These are phyloP conservation scores for Napeogenes sylphis DNA, from an alignment of 2,888 invertebrate species.

Conservation along the genomic window DNA sequence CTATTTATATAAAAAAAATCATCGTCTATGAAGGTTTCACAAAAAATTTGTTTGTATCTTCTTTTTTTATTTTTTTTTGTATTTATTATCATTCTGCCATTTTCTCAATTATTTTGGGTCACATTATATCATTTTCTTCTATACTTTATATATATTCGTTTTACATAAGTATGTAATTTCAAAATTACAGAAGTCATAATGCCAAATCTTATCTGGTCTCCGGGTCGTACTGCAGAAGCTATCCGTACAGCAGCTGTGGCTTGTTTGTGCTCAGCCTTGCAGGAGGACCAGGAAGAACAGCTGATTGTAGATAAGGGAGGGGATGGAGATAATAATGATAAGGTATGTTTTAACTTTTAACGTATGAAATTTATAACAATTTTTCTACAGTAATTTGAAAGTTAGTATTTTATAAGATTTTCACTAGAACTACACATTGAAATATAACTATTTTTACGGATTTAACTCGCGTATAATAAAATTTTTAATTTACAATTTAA, in stretches of 20 bases:
- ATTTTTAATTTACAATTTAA: too few relatives aligned
- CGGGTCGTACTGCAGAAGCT: constrained; percentile 87
- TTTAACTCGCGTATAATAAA: too few relatives aligned
- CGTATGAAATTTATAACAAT: neutral
- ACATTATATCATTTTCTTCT: too few relatives aligned
- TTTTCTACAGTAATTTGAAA: neutral
- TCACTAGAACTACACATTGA: too few relatives aligned
- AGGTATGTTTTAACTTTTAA: constrained; percentile 36
- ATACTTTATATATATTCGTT: neutral
- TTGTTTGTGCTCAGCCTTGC: constrained; percentile 82
- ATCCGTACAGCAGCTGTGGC: constrained; percentile 86
- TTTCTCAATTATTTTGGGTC: too few relatives aligned
- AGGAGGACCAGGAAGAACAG: constrained; percentile 50
- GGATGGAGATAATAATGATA: constrained; percentile 49
- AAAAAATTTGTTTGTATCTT: too few relatives aligned
- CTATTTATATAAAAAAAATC: too few relatives aligned
- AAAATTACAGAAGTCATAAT: constrained; percentile 78
- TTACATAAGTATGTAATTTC: neutral
- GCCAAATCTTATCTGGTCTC: constrained; percentile 86
- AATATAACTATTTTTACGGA: too few relatives aligned
- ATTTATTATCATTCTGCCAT: too few relatives aligned
- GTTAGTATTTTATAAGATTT: too few relatives aligned
- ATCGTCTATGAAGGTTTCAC: too few relatives aligned
- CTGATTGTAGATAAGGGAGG: constrained; percentile 37
- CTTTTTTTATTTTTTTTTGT: too few relatives aligned